A percentile compares a stretch with the other conserved stretches of the same genome.
Conservation (phyloP, 2,888 invertebrate genomes). For the Tenthredo scrophulariae region DNA sequence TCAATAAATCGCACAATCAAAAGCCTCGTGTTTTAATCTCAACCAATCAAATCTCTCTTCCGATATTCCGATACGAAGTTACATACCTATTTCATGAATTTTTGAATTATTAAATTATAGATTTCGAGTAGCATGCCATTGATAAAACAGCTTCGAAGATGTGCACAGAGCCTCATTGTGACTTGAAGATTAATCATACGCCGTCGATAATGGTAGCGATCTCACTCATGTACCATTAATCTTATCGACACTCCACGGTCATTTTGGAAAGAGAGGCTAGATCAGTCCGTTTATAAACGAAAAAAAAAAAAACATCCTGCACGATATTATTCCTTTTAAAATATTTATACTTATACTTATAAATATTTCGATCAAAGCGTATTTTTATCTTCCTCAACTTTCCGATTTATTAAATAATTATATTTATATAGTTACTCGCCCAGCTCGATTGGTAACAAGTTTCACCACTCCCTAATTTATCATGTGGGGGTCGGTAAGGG, state of each 20-base stretch:
- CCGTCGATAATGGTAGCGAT: slow-evolving; percentile 8
- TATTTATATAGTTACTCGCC: not conserved
- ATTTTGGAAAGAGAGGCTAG: not conserved
- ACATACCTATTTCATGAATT: not conserved
- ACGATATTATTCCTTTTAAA: not conserved
- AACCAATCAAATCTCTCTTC: no score
- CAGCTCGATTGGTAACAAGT: not conserved
- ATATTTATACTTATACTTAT: no score
- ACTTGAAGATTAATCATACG: not conserved
- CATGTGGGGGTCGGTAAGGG: not conserved
- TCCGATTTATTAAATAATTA: not conserved
- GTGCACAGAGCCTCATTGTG: not conserved
- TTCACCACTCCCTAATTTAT: not conserved
- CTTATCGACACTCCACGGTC: not conserved
- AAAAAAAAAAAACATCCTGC: not conserved
- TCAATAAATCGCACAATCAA: no score
- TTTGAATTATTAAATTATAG: not conserved
- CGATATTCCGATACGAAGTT: not conserved
- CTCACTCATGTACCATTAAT: not conserved
- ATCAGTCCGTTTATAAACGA: not conserved
- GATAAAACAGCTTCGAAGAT: not conserved
- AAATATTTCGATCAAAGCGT: not conserved
- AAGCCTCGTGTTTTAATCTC: no score
- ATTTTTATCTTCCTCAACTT: not conserved
- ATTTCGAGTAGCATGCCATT: not conserved